Conservation (phyloP, 2,113 vertebrate species). For the Thymallus thymallus region DNA sequence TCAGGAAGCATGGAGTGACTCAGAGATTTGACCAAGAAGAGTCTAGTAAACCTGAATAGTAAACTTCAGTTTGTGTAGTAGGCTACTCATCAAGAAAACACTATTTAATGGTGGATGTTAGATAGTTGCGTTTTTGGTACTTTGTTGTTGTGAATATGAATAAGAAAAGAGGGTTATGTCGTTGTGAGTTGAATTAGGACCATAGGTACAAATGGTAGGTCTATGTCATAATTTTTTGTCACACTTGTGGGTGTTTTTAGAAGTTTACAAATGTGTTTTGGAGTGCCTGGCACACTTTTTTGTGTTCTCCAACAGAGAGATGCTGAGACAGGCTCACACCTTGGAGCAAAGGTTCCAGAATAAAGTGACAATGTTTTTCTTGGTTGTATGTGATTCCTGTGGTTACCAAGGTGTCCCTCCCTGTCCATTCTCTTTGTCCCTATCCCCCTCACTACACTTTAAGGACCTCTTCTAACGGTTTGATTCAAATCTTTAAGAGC, state of each 20-base stretch:
- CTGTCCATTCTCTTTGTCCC: not conserved
- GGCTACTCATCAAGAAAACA: not conserved
- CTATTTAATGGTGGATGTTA: not conserved
- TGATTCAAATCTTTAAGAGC: conserved; percentile 62
- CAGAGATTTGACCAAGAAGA: conserved; percentile 39
- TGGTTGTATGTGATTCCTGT: not conserved
- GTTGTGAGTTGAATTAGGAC: too few species aligned
- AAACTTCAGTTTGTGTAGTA: not conserved
- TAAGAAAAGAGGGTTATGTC: not conserved
- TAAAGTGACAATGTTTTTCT: not conserved
- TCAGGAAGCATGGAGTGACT: conserved; percentile 56
- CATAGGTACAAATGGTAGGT: too few species aligned
- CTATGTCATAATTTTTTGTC: too few species aligned
- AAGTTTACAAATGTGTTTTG: too few species aligned
- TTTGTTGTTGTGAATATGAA: not conserved
- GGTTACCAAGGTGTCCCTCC: too few species aligned
- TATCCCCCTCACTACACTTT: not conserved
- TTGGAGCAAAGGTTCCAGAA: not conserved
- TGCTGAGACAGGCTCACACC: not conserved
- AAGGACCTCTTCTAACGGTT: conserved; percentile 51
- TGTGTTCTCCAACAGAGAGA: too few species aligned
- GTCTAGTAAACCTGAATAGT: not conserved
- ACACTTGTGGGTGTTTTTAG: too few species aligned
- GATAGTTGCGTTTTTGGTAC: not conserved
- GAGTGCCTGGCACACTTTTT: too few species aligned